Base-by-base conservation (phyloP, 2,888 invertebrate genomes). In the Perizoma affinitatum region DNA sequence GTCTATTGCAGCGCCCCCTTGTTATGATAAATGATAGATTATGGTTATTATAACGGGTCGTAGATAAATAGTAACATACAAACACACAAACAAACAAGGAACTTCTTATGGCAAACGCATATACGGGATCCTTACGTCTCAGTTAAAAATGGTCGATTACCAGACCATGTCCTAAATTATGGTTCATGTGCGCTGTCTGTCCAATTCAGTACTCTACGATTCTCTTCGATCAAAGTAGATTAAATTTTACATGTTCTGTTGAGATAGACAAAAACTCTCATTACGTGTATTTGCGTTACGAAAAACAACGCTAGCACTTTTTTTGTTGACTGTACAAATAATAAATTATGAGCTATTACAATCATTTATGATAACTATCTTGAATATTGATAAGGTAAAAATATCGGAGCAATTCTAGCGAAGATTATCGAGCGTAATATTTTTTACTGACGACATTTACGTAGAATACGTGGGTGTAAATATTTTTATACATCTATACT, bases 331-430 rank as follows among this genome's bases (percentile, higher is more conserved):
- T 75, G 70, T 81, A 76, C 80, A 72, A 68, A 74, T 82, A 80
- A 88, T 85, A 84, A 79, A 87, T 88, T 88, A 88, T 76, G 75
- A 79, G 74, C 83, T 78, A 88, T 89, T 88, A 90, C 86, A 81
- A 84, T 80, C 85, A 84, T 87, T 88, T 90, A 86, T 82, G 88
- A 90, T 87, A 83, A 78, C 61, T 67, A 88, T 89, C 88, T 80
- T 69, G 79, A 68, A 79, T 84, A 80, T 81, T 82, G 79, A 83
- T 84, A 80, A 77, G 72, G 70, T 56, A 67, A 80, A 82, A 80
- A 82, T 81, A 73, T 63, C 22, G 42, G 38, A 53, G 41, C 42
- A 54, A 42, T 40, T 10, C 22, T n/a, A 51, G 41, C 11, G 40
- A 0, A 5, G 8, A 49, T 49, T 40, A 40, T 40, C 35, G 35